Conservation (phyloP, 2,797 vertebrate genomes). For the Diceros bicornis region DNA sequence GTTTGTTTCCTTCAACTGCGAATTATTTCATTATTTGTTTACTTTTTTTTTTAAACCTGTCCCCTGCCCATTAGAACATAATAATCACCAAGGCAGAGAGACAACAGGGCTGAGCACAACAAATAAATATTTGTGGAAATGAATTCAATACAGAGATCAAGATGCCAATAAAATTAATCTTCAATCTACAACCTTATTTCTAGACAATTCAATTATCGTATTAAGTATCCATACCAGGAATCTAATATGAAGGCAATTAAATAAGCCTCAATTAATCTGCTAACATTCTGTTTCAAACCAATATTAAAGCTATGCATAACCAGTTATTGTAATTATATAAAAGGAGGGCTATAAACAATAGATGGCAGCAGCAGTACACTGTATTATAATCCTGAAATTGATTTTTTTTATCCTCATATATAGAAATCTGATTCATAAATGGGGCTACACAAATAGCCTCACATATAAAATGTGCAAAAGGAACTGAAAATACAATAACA, state of each 20-base stretch:
- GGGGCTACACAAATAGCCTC: conserved; percentile 55
- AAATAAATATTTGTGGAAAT: conserved; percentile 69
- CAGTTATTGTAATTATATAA: conserved; percentile 63
- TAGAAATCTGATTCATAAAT: conserved; percentile 62
- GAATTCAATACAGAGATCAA: conserved; percentile 73
- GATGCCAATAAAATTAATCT: conserved; percentile 78
- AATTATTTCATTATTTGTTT: conserved; percentile 64
- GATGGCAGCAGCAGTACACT: conserved; percentile 82
- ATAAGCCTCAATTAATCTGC: conserved; percentile 77
- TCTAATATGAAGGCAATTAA: conserved; percentile 76
- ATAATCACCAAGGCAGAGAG: conserved; percentile 33
- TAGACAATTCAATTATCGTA: conserved; percentile 74
- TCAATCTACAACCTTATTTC: conserved; percentile 66
- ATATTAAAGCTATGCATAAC: conserved; percentile 49
- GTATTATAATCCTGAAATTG: conserved; percentile 44
- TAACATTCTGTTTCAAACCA: conserved; percentile 66
- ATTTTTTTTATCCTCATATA: conserved; percentile 22
- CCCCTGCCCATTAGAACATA: conserved; percentile 45
- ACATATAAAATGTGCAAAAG: conserved; percentile 56
- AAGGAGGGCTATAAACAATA: conserved; percentile 78
- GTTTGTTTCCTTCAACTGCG: neutral
- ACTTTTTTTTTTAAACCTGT: neutral
- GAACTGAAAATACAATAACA: conserved; percentile 34
- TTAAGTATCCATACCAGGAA: conserved; percentile 74
- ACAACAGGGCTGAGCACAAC: conserved; percentile 6